Base-by-base conservation (phyloP, 2,113 vertebrate species). In the Tyrannus savana region DNA sequence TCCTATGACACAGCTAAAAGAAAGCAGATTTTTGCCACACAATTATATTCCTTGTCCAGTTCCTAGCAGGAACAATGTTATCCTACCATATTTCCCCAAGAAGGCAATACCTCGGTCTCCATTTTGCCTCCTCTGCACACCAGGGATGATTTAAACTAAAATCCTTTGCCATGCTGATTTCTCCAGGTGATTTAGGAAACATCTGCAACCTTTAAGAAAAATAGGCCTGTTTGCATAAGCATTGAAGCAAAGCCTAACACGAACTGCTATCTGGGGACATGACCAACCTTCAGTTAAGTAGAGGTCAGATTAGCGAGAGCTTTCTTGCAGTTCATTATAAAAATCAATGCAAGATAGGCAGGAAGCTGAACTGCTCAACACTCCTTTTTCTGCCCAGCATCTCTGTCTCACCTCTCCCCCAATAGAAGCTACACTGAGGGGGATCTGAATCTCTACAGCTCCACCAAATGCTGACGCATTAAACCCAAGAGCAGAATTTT, bases 271-370 rank as follows among this genome's bases (percentile, higher is more conserved):
- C 62, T 96, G 49, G 37, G 42, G 52, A 97, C 41, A 78, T 16
- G 66, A 83, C 84, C 88, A 87, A 89, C 69, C 87, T 94, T 75
- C 74, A 92, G 67, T 95, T 87, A 96, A 89, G 66, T 14, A 30
- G 76, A 97, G 60, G 94, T 76, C 84, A 95, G 94, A 97, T 66
- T 53, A 94, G 56, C 59, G 73, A 68, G 62, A 83, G 71, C 73
- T 85, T 87, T 91, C 67, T 50, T 90, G 50, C 82, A 79, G 84
- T 84, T 94, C 78, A 74, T 91, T 96, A 87, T 49, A 92, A 93
- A 95, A 88, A 97, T 81, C 93, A 96, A 88, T 67, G n/a, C 86
- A 95, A 69, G 47, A 73, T 47, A 87, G 69, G 71, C 44, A 84
- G 55, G 49, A 50, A 62, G 80, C 73, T 87, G 84, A 95, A 91